Percentiles rank a stretch among this genome's conserved stretches.
Conservation (phyloP, 2,797 vertebrate species). For the Amblyraja radiata region DNA sequence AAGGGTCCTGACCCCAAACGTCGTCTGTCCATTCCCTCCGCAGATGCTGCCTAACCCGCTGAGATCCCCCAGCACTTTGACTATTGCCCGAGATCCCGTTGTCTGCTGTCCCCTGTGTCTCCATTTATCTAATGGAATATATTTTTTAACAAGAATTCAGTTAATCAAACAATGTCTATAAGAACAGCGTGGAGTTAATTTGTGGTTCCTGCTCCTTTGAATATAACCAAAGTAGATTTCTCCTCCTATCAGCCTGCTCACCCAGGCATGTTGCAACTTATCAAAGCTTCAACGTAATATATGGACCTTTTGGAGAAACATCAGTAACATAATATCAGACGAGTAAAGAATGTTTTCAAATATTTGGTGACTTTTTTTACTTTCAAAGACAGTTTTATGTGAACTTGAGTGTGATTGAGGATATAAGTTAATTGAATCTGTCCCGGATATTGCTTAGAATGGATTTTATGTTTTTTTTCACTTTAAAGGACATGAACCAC, state of each 20-base stretch:
- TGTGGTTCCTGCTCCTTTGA: background rate
- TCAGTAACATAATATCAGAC: background rate
- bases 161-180: too few species aligned
- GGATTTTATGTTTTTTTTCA: background rate
- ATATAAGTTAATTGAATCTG: background rate
- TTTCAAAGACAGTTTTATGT: background rate
- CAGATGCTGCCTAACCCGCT: too few species aligned
- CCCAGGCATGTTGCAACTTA: background rate
- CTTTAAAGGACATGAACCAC: conserved; percentile 92
- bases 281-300: background rate
- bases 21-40: too few species aligned
- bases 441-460: background rate
- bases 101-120: too few species aligned
- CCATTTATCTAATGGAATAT: too few species aligned
- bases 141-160: too few species aligned
- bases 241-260: too few species aligned
- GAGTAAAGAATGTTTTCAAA: background rate
- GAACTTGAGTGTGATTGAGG: background rate
- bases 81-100: too few species aligned
- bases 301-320: background rate
- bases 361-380: background rate
- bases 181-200: too few species aligned
- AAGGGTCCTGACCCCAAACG: too few species aligned
- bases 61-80: too few species aligned
- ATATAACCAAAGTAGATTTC: background rate